These are phyloP conservation scores for Rhinoderma darwinii DNA, from an alignment of 2,113 vertebrate species.

Conservation along the genomic window DNA sequence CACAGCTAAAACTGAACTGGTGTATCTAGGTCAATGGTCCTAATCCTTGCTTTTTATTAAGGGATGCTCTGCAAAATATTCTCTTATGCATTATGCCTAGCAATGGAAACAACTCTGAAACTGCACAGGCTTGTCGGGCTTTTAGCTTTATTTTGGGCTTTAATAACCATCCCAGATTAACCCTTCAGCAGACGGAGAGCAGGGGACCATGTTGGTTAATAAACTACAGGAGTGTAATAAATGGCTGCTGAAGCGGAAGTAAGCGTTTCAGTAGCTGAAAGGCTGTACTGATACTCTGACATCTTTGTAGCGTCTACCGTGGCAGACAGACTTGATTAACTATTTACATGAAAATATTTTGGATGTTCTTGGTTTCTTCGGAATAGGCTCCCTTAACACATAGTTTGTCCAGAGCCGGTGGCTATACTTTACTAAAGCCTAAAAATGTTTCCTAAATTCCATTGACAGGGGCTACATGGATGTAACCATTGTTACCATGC, in stretches of 20 bases:
- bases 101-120: slow-evolving; percentile 20
- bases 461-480: too few species aligned
- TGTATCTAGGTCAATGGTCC: slow-evolving; percentile 59
- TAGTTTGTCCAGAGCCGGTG: background rate
- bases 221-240: slow-evolving; percentile 7
- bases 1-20: slow-evolving; percentile 46
- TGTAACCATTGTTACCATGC: too few species aligned
- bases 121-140: background rate
- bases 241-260: slow-evolving; percentile 40
- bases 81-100: slow-evolving; percentile 42
- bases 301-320: background rate
- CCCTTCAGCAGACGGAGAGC: slow-evolving; percentile 5
- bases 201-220: background rate
- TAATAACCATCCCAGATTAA: slow-evolving; percentile 10
- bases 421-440: background rate
- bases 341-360: background rate
- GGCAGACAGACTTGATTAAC: background rate
- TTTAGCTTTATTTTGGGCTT: background rate
- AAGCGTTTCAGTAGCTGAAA: slow-evolving; percentile 37
- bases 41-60: slow-evolving; percentile 59
- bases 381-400: background rate
- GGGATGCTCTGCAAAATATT: slow-evolving; percentile 52
- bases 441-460: too few species aligned
- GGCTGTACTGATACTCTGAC: slow-evolving; percentile 3
- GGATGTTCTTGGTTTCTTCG: background rate